phyloP scores from a whole-genome alignment of 2,888 invertebrate species.

The Hypsopygia costalis region DNA sequence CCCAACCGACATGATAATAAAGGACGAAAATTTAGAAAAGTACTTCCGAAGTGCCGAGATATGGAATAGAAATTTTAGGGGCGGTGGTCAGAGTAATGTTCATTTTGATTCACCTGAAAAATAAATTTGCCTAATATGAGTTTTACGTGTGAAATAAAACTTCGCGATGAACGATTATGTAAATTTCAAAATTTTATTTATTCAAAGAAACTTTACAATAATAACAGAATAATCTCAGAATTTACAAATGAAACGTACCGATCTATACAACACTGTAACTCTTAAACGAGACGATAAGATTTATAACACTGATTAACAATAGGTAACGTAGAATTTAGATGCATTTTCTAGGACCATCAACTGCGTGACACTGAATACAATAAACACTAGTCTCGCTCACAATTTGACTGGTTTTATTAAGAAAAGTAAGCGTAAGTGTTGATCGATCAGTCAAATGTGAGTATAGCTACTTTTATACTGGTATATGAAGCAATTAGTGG shows the following conservation, averaged over 20 bases:
- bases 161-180: constrained; percentile 72
- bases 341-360: constrained; percentile 66
- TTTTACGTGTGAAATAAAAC: constrained; percentile 47
- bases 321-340: constrained; percentile 64
- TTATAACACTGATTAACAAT: constrained; percentile 79
- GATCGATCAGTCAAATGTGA: too few relatives aligned
- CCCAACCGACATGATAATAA: constrained; percentile 39
- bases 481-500: too few relatives aligned
- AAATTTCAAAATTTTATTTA: constrained; percentile 78
- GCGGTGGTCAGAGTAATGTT: constrained; percentile 28
- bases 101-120: constrained; percentile 35
- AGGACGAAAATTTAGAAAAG: constrained; percentile 60
- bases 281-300: constrained; percentile 78
- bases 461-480: too few relatives aligned
- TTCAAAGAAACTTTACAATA: constrained; percentile 77
- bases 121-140: constrained; percentile 16
- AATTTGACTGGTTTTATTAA: background rate
- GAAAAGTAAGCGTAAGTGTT: too few relatives aligned
- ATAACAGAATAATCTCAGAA: constrained; percentile 76
- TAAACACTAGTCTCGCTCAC: constrained; percentile 19
- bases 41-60: constrained; percentile 65
- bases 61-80: constrained; percentile 44
- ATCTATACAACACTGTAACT: constrained; percentile 80
- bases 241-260: constrained; percentile 74
- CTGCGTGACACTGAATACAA: constrained; percentile 56